Conservation (phyloP, 2,888 invertebrate genomes). For the Nymphalis c-album region DNA sequence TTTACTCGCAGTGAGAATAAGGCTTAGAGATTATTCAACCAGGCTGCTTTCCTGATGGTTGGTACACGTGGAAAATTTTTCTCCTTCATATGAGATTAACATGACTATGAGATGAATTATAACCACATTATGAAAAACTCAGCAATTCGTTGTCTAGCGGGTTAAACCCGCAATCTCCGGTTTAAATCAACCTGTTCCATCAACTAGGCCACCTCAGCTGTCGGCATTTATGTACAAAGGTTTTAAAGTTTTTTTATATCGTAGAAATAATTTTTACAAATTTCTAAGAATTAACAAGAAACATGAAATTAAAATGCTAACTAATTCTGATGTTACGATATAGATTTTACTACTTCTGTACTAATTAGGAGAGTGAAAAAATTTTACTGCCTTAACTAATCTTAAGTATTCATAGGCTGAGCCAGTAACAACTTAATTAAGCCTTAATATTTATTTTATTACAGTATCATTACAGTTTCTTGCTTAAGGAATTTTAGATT, state of each 20-base stretch:
- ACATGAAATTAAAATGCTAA: slow-evolving; percentile 24
- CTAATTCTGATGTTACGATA: slow-evolving; percentile 33
- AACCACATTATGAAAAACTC: too few relatives aligned
- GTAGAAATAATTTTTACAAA: background rate
- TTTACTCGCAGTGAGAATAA: too few relatives aligned
- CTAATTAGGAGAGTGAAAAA: slow-evolving; percentile 36
- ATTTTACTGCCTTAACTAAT: slow-evolving; percentile 35
- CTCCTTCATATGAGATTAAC: too few relatives aligned
- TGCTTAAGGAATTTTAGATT: slow-evolving; percentile 50
- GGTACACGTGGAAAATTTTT: too few relatives aligned
- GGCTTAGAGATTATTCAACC: too few relatives aligned
- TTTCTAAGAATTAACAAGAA: background rate
- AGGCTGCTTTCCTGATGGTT: too few relatives aligned
- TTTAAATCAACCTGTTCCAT: too few relatives aligned
- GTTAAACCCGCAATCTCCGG: too few relatives aligned
- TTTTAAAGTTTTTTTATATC: background rate
- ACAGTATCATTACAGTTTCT: slow-evolving; percentile 45
- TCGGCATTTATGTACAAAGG: too few relatives aligned
- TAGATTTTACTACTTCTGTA: slow-evolving; percentile 34
- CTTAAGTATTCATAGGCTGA: slow-evolving; percentile 35
- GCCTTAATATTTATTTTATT: slow-evolving; percentile 49
- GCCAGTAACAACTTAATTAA: slow-evolving; percentile 48
- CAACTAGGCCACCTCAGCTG: too few relatives aligned
- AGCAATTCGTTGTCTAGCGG: too few relatives aligned
- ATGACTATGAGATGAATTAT: too few relatives aligned